Base-by-base conservation (phyloP, 2,888 invertebrate species). In the Amblyjoppa fuscipennis region DNA sequence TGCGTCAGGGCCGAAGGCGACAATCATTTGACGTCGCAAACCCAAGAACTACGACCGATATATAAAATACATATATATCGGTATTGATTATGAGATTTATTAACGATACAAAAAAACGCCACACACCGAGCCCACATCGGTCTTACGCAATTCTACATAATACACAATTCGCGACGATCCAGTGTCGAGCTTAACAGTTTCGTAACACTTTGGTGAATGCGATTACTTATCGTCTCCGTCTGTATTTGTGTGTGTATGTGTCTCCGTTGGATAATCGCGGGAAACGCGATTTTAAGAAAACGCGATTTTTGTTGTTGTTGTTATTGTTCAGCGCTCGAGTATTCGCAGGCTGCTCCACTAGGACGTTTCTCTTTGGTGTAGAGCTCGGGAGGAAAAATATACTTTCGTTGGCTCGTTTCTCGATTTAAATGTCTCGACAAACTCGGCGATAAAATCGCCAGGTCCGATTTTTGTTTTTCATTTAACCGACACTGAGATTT, bases 31-130 rank as follows among this genome's bases (percentile, higher is more conserved):
- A 61, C 64, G 79, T 53, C 45, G 76, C 66, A 51, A 70, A 41
- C 51, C 56, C 78, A 74, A 69, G 82, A 83, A 79, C 83, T 79
- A 83, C 85, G 85, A 83, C 85, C 85, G 82, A 85, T 85, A 85
- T 85, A 80, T 85, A 80, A 83, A 85, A 80, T 85, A 11, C 25
- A 56, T 41, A 20, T 59, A 59, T 13, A 85, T 80, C 85, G 80
- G 34, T 53, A 69, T 79, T 80, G 85, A 85, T 85, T 79, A 80
- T 85, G 85, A 85, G 83, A 85, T 85, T 83, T 85, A 56, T 76
- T 53, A 66, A 80, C 73, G 82, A 83, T 83, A 16, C 11, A 64
- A 64, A 31, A 61, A 64, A 31, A 34, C 13, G 6, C 34, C 31
- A 61, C 38, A 82, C 82, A 79, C 56, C 74, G 73, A 68, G 68